These are phyloP conservation scores for Distichodus sexfasciatus DNA, from an alignment of 2,797 vertebrate genomes.

Conservation along the genomic window DNA sequence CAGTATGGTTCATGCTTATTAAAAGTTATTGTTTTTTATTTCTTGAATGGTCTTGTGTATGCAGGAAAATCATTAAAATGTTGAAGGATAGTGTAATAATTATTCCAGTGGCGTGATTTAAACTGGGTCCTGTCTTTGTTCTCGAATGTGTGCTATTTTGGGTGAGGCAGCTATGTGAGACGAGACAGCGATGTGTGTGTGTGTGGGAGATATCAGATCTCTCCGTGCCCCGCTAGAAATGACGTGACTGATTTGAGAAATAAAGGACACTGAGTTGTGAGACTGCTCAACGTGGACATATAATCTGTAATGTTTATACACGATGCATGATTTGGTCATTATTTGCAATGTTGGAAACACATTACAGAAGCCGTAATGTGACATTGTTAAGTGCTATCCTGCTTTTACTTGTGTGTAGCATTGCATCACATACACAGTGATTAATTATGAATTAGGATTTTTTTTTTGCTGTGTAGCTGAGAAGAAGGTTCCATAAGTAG, in stretches of 20 bases:
- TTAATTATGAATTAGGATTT: background rate
- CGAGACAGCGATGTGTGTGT: conserved; percentile 2
- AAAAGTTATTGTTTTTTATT: too few relatives aligned
- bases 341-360: too few relatives aligned
- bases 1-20: too few relatives aligned
- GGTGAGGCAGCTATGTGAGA: conserved; percentile 6
- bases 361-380: too few relatives aligned
- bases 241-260: conserved; percentile 13
- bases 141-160: conserved; percentile 36
- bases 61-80: background rate
- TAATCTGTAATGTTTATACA: background rate
- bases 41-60: background rate
- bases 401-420: background rate
- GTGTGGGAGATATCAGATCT: conserved; percentile 15
- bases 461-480: background rate
- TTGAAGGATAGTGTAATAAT: conserved; percentile 13
- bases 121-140: conserved; percentile 27
- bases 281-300: background rate
- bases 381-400: too few relatives aligned
- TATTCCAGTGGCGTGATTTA: conserved; percentile 20
- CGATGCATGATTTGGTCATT: too few relatives aligned
- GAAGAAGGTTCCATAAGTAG: background rate
- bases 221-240: background rate
- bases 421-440: background rate
- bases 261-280: background rate